Conservation (phyloP, 35 echinoderm and acorn worm species). For the Anneissia japonica region DNA sequence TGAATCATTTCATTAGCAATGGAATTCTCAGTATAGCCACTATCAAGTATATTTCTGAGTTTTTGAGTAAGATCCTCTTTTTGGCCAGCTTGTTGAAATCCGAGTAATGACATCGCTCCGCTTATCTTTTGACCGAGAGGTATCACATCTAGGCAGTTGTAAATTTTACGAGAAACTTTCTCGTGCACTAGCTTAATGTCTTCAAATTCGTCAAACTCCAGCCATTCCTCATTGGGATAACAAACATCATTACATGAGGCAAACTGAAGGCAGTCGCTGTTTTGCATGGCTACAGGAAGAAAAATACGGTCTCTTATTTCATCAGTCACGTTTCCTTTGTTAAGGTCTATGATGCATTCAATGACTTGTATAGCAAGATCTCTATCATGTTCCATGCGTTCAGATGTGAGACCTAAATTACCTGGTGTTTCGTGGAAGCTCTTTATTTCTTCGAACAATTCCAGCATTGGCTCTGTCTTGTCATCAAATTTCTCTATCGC, state of each 20-base stretch:
- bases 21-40: neutral
- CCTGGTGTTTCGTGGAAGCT: neutral
- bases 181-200: no score
- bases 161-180: no score
- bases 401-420: neutral
- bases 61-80: neutral
- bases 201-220: no score
- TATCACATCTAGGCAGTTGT: no score
- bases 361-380: neutral
- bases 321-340: neutral
- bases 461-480: neutral
- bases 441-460: neutral
- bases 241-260: neutral
- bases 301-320: neutral
- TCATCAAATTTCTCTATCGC: neutral
- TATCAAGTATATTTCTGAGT: conserved; percentile 11
- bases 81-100: neutral
- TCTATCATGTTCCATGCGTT: neutral
- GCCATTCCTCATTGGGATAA: no score
- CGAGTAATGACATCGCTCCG: neutral
- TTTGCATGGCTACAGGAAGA: neutral
- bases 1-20: conserved; percentile 11
- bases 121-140: no score
- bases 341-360: neutral
- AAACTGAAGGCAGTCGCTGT: neutral